Evolutionary conservation across 2,113 vertebrate species (phyloP).

Genomic region (Ptilorrhoa leucosticta): DNA sequence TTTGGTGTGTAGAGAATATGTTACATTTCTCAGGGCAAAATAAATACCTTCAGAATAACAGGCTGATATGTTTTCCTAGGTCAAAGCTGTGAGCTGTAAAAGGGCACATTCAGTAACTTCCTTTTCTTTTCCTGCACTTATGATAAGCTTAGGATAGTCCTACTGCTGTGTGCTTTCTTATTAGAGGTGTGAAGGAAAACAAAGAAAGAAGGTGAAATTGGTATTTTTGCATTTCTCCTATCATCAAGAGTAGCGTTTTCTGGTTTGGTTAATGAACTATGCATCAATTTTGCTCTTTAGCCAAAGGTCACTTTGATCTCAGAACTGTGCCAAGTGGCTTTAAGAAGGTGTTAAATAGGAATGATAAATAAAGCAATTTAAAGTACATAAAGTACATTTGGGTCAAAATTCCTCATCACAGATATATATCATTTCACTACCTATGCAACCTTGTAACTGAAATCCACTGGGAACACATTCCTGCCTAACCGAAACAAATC

Average conservation of each 20-base stretch:
- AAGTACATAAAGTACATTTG: not conserved
- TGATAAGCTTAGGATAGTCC: not conserved
- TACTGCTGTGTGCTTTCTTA: not conserved
- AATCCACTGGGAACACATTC: not conserved
- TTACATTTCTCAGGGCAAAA: not conserved
- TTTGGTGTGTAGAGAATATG: not conserved
- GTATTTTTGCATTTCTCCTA: not conserved
- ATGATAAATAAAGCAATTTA: not conserved
- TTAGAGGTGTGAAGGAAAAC: not conserved
- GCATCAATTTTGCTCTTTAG: not conserved
- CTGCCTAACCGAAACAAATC: slow-evolving; percentile 1
- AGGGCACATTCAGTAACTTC: not conserved
- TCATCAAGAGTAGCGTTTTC: not conserved
- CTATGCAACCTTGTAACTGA: not conserved
- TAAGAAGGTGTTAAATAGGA: not conserved
- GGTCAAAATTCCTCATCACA: not conserved
- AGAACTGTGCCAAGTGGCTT: not conserved
- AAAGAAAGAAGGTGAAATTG: not conserved
- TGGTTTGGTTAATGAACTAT: not conserved
- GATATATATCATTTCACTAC: not conserved
- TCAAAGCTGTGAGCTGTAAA: not conserved
- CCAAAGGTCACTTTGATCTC: not conserved
- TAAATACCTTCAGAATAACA: not conserved
- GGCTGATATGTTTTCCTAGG: not conserved
- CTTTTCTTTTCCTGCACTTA: not conserved